Percentiles rank a stretch among this genome's conserved stretches.
Evolutionary conservation across 1,140 invertebrate genomes (phyloP).

Genomic region (Eupristina koningsbergeri): DNA sequence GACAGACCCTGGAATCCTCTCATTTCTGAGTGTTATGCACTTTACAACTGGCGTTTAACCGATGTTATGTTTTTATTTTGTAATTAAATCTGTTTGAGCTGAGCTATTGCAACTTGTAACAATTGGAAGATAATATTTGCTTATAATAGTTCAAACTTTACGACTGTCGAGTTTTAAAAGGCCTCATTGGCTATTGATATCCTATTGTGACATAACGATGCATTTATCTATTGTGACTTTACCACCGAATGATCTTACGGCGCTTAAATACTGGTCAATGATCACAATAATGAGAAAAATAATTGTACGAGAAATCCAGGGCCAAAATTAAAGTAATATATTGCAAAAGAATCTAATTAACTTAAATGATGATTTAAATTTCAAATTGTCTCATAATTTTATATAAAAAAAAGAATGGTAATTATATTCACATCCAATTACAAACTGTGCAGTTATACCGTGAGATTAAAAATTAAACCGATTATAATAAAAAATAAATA

Average conservation of each 20-base stretch:
- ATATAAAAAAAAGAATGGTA: neutral
- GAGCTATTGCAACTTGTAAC: neutral
- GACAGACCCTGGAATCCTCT: neutral
- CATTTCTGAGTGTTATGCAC: neutral
- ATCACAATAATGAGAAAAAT: slow-evolving; percentile 21
- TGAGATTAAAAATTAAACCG: too few relatives aligned
- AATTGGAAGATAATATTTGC: slow-evolving; percentile 5
- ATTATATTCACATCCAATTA: too few relatives aligned
- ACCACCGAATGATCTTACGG: neutral
- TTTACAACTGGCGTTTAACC: neutral
- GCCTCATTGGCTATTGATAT: neutral
- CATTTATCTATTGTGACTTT: slow-evolving; percentile 25
- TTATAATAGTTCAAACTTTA: slow-evolving; percentile 10
- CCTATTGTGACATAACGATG: slow-evolving; percentile 27
- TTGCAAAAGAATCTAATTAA: neutral
- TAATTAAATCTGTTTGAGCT: neutral
- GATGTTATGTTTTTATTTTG: neutral
- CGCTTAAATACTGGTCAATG: neutral
- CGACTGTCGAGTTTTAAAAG: neutral
- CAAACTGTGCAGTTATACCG: too few relatives aligned
- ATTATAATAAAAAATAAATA: neutral
- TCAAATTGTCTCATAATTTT: neutral
- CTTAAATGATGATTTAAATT: neutral
- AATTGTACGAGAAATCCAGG: neutral
- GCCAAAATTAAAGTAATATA: neutral